Evolutionary conservation across 2,797 vertebrate species (phyloP).

Genomic region (Champsocephalus esox): DNA sequence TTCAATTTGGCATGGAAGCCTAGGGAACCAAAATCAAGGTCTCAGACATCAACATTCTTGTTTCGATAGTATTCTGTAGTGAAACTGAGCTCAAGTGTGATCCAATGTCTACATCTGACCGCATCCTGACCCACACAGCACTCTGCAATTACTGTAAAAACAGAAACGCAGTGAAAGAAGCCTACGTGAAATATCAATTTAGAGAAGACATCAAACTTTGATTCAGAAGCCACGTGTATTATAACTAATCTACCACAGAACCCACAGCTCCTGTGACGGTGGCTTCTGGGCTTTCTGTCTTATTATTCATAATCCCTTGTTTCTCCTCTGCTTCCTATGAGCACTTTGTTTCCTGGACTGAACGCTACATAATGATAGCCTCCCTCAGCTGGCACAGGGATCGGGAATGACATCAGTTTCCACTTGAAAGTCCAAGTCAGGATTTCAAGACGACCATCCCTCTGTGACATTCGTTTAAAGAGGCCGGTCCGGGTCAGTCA

Average conservation of each 20-base stretch:
- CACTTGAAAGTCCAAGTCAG: constrained; percentile 74
- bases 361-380: constrained; percentile 73
- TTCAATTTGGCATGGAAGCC: neutral
- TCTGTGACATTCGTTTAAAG: constrained; percentile 72
- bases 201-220: neutral
- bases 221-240: constrained; percentile 13
- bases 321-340: constrained; percentile 35
- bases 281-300: constrained; percentile 23
- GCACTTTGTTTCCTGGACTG: constrained; percentile 60
- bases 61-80: neutral
- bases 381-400: constrained; percentile 59
- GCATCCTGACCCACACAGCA: neutral
- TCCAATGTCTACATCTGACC: neutral
- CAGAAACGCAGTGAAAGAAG: neutral
- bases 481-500: constrained; percentile 35
- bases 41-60: neutral
- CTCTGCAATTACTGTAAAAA: neutral
- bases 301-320: constrained; percentile 14
- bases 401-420: constrained; percentile 80
- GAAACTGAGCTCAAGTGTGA: neutral
- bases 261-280: constrained; percentile 25
- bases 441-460: constrained; percentile 60
- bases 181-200: constrained; percentile 9
- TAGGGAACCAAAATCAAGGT: neutral
- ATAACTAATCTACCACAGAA: constrained; percentile 19